Evolutionary conservation across 2,113 vertebrate species (phyloP), one percentile per base, ranked within the genome.

Genomic region (Scartelaos histophorus): DNA sequence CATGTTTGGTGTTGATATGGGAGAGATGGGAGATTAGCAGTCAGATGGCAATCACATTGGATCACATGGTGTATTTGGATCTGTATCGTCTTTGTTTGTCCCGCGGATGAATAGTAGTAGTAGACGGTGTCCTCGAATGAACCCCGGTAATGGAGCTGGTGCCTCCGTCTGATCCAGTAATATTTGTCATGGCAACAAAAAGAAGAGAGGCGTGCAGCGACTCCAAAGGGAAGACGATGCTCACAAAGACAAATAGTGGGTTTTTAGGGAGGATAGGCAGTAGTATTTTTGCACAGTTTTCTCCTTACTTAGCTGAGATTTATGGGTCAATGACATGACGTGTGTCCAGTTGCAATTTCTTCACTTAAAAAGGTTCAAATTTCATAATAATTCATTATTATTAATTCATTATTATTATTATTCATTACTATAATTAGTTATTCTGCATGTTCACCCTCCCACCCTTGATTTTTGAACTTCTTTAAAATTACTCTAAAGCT

Each of bases 1-100:
- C 89, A 92, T 88, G 82, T 92, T 91, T 88, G 91, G 89, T 85
- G 22, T 11, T 88, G 89, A 86, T 83, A 11, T 22, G 15, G 56
- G 22, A 5, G 74, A 43, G 38, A 43, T 66, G 76, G 73, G 80
- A 72, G 51, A 70, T 71, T 75, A 70, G 74, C 78, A 76, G 82
- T 84, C 76, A 81, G 78, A 83, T 85, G 75, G 81, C 82, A 85
- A 84, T 87, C 79, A 69, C 77, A 67, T n/a, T 25, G 58, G 58
- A 70, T 85, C 73, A 67, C 75, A 79, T 34, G 67, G 67, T 73
- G 76, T 85, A 79, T 80, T 88, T 83, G 80, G 85, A 84, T 70
- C 64, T 57, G 56, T 75, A 54, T 84, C 83, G 67, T 72, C 49
- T 76, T 67, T 71, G 25, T 54, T 49, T 66, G 65, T 57, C 29